These are phyloP conservation scores for Picathartes gymnocephalus DNA, from an alignment of 2,113 vertebrate species.

Conservation along the genomic window DNA sequence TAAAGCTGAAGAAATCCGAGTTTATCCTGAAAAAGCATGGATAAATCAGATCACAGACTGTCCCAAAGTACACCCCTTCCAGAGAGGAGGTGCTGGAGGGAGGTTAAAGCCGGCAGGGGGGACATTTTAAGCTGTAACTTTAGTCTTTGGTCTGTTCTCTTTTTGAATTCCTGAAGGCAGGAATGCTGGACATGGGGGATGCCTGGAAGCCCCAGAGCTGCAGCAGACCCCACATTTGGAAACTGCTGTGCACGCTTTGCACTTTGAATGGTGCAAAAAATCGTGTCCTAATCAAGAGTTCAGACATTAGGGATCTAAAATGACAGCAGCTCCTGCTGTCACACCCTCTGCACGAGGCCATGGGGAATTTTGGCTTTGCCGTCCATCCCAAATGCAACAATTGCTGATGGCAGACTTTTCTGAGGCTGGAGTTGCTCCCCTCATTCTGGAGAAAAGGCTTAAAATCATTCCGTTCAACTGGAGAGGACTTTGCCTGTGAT, in stretches of 20 bases:
- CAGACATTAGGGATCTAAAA: not conserved
- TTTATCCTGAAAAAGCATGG: conserved; percentile 54
- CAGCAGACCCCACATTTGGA: not conserved
- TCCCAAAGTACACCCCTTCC: not conserved
- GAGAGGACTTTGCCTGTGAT: not conserved
- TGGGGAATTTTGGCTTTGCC: not conserved
- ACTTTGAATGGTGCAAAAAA: not conserved
- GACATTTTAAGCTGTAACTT: not conserved
- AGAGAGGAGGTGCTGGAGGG: not conserved
- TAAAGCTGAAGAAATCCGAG: conserved; percentile 58
- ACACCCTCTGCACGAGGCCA: not conserved
- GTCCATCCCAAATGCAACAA: not conserved
- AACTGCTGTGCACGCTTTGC: not conserved
- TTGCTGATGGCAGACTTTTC: not conserved
- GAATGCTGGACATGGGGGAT: not conserved
- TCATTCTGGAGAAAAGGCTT: not conserved
- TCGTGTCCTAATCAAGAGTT: not conserved
- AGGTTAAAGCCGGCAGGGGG: not conserved
- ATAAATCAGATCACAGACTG: conserved; percentile 28
- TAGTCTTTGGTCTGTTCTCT: not conserved
- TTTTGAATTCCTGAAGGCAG: not conserved
- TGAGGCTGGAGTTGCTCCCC: not conserved
- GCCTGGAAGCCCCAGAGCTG: not conserved
- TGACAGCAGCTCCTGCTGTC: not conserved
- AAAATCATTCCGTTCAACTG: not conserved